These are phyloP conservation scores for Strigops habroptila DNA, from an alignment of 2,113 vertebrate species.

Conservation along the genomic window DNA sequence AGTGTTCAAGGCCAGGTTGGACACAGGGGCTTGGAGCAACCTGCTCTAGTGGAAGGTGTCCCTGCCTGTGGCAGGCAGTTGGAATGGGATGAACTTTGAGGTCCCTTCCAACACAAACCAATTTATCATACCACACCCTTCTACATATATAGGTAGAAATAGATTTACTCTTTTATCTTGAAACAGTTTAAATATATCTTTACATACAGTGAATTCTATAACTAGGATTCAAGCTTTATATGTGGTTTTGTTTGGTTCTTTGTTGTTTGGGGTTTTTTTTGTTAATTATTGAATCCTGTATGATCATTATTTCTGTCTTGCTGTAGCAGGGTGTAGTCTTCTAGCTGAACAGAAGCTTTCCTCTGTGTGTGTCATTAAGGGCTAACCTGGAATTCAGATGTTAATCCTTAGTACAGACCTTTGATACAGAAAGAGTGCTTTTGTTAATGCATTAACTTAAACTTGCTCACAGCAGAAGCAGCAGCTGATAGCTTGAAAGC, in stretches of 20 bases:
- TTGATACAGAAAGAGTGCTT: conserved; percentile 4
- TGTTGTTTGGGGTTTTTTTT: not conserved
- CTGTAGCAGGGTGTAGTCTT: not conserved
- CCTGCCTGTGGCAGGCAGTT: not conserved
- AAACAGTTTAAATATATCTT: not conserved
- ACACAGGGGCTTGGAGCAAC: not conserved
- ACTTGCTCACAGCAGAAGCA: not conserved
- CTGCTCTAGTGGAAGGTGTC: not conserved
- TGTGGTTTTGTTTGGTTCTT: not conserved
- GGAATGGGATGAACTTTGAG: not conserved
- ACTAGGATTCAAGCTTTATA: not conserved
- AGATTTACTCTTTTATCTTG: not conserved
- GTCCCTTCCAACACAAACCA: not conserved
- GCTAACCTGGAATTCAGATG: conserved; percentile 38
- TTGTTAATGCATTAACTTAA: conserved; percentile 18
- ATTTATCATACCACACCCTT: not conserved
- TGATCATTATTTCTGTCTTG: conserved; percentile 8
- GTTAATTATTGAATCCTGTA: not conserved
- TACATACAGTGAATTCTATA: not conserved
- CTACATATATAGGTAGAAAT: not conserved
- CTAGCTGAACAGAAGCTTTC: not conserved
- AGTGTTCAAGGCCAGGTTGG: too few relatives aligned
- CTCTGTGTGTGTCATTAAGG: not conserved
- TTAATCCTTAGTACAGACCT: conserved; percentile 28
- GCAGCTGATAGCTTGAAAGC: not conserved